Conservation (phyloP, 2,113 vertebrate species). For the Drymodes brunneopygia region DNA sequence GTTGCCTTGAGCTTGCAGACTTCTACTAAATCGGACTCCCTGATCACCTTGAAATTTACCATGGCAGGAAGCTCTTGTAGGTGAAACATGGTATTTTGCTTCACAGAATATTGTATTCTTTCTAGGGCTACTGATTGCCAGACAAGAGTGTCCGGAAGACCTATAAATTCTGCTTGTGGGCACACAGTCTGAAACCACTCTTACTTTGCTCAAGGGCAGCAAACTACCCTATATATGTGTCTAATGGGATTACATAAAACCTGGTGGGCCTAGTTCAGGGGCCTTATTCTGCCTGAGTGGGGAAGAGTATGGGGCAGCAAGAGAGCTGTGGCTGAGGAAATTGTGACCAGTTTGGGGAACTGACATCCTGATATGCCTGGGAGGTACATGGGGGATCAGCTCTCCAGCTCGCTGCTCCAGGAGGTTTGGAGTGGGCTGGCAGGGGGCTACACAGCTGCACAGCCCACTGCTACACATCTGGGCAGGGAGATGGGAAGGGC, state of each 20-base stretch:
- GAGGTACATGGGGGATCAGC: neutral
- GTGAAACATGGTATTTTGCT: neutral
- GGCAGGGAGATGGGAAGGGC: neutral
- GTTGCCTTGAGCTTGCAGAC: fast-evolving
- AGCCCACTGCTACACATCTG: neutral
- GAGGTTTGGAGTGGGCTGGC: neutral
- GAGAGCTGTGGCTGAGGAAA: neutral
- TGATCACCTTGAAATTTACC: neutral
- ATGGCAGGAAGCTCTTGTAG: neutral
- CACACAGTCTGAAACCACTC: neutral
- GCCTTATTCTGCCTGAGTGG: neutral
- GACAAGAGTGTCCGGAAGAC: neutral
- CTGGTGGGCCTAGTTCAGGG: neutral
- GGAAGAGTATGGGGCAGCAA: neutral
- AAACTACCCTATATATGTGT: neutral
- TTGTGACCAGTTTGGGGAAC: neutral
- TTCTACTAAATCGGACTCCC: neutral
- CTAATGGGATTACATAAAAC: neutral
- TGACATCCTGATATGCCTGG: neutral
- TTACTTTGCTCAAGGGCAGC: neutral
- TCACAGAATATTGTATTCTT: neutral
- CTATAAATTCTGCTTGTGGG: neutral
- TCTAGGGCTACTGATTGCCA: neutral
- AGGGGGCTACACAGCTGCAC: neutral
- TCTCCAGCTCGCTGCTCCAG: neutral